A percentile compares a stretch with the other conserved stretches of the same genome.
Evolutionary conservation across 2,797 vertebrate species (phyloP).

Genomic region (Cynodonichthys magdalenae): DNA sequence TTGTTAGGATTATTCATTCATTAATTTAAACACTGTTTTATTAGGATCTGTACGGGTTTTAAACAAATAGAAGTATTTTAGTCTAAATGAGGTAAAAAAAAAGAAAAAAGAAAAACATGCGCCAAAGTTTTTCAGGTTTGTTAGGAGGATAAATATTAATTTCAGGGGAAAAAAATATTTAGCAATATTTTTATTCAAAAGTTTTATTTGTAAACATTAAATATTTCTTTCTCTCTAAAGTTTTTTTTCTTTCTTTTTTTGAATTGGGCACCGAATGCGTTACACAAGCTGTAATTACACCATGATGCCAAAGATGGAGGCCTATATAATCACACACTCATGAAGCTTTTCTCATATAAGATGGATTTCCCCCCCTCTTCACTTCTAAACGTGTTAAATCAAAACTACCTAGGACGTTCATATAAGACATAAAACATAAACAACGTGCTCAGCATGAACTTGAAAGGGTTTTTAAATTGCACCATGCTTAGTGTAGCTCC

Average conservation of each 20-base stretch:
- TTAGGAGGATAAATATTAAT: conserved; percentile 38
- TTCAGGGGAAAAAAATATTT: conserved; percentile 66
- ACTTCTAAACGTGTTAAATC: conserved; percentile 80
- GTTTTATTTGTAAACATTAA: conserved; percentile 99
- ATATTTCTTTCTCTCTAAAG: conserved; percentile 95
- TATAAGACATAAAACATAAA: conserved; percentile 85
- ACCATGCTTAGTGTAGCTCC: conserved; percentile 97
- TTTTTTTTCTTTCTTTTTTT: conserved; percentile 62
- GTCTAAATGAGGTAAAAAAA: neutral
- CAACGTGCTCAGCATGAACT: conserved; percentile 94
- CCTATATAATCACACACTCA: conserved; percentile 76
- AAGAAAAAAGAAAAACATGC: neutral
- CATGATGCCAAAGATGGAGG: conserved; percentile 84
- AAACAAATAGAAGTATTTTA: too few species aligned
- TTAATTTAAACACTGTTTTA: too few species aligned
- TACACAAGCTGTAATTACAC: conserved; percentile 87
- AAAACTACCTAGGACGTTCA: conserved; percentile 83
- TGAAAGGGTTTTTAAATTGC: conserved; percentile 89
- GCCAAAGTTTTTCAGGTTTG: conserved; percentile 10
- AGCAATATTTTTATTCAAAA: conserved; percentile 67
- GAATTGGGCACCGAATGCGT: conserved; percentile 83
- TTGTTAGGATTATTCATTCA: too few species aligned
- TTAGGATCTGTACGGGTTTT: too few species aligned
- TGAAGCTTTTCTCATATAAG: conserved; percentile 83
- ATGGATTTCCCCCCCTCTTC: conserved; percentile 63